phyloP scores from a whole-genome alignment of 2,888 invertebrate species.

The Sthenelais limicola region DNA sequence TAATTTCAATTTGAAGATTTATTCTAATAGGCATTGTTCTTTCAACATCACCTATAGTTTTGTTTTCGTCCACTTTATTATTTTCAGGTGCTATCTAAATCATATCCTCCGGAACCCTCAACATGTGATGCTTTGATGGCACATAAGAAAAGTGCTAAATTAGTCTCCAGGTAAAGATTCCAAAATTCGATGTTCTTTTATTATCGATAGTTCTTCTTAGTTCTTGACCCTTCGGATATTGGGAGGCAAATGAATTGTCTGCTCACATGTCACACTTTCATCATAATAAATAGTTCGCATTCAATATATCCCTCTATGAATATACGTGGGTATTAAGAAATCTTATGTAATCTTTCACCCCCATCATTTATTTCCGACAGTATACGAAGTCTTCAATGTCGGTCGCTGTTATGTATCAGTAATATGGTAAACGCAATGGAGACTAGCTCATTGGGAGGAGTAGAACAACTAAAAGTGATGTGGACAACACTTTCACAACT shows the following conservation, averaged over 20 bases:
- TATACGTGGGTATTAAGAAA: not conserved
- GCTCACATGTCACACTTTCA: not conserved
- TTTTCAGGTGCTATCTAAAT: constrained; percentile 75
- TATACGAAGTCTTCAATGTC: constrained; percentile 75
- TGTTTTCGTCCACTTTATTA: not conserved
- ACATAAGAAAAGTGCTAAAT: constrained; percentile 73
- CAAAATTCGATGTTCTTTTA: not conserved
- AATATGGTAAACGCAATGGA: constrained; percentile 80
- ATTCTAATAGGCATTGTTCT: too few relatives aligned
- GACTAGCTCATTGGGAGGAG: constrained; percentile 79
- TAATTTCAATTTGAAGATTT: too few relatives aligned
- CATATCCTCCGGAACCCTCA: constrained; percentile 75
- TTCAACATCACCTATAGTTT: too few relatives aligned
- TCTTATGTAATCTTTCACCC: not conserved
- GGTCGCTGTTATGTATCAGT: constrained; percentile 80
- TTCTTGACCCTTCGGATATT: too few relatives aligned
- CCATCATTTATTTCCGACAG: constrained; percentile 46
- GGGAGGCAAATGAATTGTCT: not conserved
- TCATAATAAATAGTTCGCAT: not conserved
- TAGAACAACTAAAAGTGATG: constrained; percentile 72
- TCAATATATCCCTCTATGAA: not conserved
- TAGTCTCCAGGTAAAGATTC: constrained; percentile 49
- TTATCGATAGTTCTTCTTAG: not conserved
- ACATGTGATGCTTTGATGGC: constrained; percentile 76
- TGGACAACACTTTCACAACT: constrained; percentile 80